phyloP scores from a whole-genome alignment of 2,797 vertebrate genomes.

The Rhinoraja longicauda region DNA sequence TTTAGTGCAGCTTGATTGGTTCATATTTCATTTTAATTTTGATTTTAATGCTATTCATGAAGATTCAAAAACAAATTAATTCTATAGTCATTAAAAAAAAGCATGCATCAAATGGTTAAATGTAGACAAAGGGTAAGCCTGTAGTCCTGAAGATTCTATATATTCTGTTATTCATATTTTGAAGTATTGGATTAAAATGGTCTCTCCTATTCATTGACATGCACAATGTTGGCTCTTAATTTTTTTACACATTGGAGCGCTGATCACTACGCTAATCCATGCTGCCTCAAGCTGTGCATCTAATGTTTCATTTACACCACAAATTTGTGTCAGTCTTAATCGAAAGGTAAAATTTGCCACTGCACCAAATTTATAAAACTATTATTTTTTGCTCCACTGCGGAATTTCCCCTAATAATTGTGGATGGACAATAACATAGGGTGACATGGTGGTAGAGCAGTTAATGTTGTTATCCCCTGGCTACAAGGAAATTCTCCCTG shows the following conservation, averaged over 20 bases:
- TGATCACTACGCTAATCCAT: constrained; percentile 9
- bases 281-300: constrained; percentile 24
- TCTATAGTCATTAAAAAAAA: constrained; percentile 27
- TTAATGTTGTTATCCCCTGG: too few species aligned
- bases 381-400: neutral
- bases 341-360: neutral
- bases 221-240: constrained; percentile 20
- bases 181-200: constrained; percentile 25
- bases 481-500: too few species aligned
- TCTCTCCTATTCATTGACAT: constrained; percentile 29
- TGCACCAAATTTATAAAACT: neutral
- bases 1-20: neutral
- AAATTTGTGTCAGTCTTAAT: constrained; percentile 20
- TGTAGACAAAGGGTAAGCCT: neutral
- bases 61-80: constrained; percentile 17
- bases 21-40: constrained; percentile 9
- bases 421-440: neutral
- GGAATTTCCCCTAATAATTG: neutral
- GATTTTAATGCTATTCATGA: constrained; percentile 10
- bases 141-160: constrained; percentile 24
- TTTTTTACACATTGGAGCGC: neutral
- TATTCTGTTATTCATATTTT: constrained; percentile 28
- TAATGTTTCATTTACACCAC: constrained; percentile 34
- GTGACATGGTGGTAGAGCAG: too few species aligned
- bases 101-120: constrained; percentile 34